phyloP scores from a whole-genome alignment of 2,113 vertebrate genomes.

The Diadophis punctatus region DNA sequence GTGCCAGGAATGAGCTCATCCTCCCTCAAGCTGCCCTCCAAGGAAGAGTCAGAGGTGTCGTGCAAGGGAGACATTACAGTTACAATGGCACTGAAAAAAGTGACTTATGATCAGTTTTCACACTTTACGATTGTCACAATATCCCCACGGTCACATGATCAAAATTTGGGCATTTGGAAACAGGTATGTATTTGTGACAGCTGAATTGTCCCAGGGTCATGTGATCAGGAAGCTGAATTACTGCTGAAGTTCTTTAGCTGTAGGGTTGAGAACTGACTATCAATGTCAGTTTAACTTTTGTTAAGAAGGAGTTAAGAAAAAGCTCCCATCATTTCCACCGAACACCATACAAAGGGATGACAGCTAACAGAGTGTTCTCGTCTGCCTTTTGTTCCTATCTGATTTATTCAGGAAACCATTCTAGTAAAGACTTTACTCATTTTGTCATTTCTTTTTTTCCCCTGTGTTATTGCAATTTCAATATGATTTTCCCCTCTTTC shows the following conservation, averaged over 20 bases:
- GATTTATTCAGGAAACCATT: not conserved
- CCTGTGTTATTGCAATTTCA: not conserved
- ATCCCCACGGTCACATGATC: not conserved
- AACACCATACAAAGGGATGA: not conserved
- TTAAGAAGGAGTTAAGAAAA: constrained; percentile 21
- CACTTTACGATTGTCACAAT: too few species aligned
- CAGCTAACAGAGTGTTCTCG: not conserved
- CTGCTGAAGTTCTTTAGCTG: not conserved
- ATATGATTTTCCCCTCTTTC: not conserved
- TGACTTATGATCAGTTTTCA: too few species aligned
- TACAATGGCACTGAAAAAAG: too few species aligned
- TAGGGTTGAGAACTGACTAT: not conserved
- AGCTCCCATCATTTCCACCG: not conserved
- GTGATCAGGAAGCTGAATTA: not conserved
- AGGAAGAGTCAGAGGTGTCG: too few species aligned
- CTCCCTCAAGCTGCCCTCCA: too few species aligned
- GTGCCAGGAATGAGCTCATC: too few species aligned
- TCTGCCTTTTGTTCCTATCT: constrained; percentile 18
- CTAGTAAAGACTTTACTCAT: not conserved
- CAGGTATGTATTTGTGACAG: too few species aligned
- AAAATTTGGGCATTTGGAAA: too few species aligned
- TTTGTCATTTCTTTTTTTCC: not conserved
- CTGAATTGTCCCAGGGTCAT: too few species aligned
- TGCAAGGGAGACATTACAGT: too few species aligned
- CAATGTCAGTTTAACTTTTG: not conserved